These are phyloP conservation scores for Centroberyx gerrardi DNA, from an alignment of 2,797 vertebrate genomes.

Conservation along the genomic window DNA sequence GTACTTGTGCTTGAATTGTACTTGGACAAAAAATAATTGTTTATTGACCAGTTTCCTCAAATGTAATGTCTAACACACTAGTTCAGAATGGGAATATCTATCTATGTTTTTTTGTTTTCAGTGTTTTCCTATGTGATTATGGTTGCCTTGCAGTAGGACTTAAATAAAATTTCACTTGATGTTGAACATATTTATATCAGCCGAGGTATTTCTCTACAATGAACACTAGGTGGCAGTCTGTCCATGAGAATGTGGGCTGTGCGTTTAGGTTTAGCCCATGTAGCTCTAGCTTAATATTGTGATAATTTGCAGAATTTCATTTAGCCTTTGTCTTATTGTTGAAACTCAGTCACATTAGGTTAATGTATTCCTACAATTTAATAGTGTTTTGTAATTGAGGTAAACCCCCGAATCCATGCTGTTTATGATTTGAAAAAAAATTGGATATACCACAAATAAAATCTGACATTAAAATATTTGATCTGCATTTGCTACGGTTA, in stretches of 20 bases:
- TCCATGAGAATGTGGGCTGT: not conserved
- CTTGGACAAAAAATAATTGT: not conserved
- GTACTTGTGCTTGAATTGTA: not conserved
- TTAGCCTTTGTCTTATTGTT: not conserved
- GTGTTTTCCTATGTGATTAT: conserved; percentile 26
- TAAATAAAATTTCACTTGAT: conserved; percentile 46
- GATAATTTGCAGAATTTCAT: conserved; percentile 5
- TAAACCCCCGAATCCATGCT: not conserved
- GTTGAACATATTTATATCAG: not conserved
- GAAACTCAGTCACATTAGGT: not conserved
- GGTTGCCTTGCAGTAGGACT: conserved; percentile 23
- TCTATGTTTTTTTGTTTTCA: not conserved
- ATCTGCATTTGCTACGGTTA: not conserved
- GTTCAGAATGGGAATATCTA: conserved; percentile 1
- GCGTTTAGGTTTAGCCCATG: not conserved
- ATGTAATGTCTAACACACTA: conserved; percentile 12
- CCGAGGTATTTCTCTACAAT: not conserved
- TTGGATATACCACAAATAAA: not conserved
- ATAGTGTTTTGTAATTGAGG: not conserved
- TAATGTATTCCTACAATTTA: no score
- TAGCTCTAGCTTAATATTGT: not conserved
- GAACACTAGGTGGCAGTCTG: conserved; percentile 64
- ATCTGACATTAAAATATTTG: not conserved
- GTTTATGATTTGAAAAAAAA: not conserved
- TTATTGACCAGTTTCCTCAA: not conserved